These are phyloP conservation scores for Dunckerocampus dactyliophorus DNA, from an alignment of 2,113 vertebrate species.

Conservation along the genomic window DNA sequence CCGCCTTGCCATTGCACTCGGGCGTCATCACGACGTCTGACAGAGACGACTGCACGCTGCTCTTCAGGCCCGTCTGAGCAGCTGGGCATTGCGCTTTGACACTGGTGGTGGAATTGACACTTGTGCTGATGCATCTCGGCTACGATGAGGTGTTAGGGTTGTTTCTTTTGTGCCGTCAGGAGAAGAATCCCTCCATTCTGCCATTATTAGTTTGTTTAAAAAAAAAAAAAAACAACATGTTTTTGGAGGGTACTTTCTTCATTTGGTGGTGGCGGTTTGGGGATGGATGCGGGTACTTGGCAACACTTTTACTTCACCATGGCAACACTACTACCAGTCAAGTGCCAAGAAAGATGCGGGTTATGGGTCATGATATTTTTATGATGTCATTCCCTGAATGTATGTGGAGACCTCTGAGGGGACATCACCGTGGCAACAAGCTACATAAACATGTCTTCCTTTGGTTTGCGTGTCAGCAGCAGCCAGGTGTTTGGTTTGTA, in stretches of 20 bases:
- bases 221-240: neutral
- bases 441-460: neutral
- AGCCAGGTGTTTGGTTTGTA: neutral
- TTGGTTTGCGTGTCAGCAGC: neutral
- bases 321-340: neutral
- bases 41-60: constrained; percentile 86
- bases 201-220: neutral
- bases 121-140: too few relatives aligned
- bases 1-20: constrained; percentile 39
- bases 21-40: constrained; percentile 70
- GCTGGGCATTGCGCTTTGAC: neutral
- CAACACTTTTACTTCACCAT: constrained; percentile 1
- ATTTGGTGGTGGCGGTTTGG: neutral
- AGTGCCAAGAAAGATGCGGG: neutral
- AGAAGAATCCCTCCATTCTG: neutral
- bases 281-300: neutral
- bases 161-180: neutral
- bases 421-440: neutral
- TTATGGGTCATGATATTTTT: neutral
- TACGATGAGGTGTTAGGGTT: too few relatives aligned
- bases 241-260: neutral
- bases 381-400: constrained; percentile 32
- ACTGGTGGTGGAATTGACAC: neutral
- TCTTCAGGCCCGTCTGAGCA: constrained; percentile 86
- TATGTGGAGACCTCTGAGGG: neutral